Base-by-base conservation (phyloP, 92 coral and sea anemone species). In the Scolanthus callimorphus region DNA sequence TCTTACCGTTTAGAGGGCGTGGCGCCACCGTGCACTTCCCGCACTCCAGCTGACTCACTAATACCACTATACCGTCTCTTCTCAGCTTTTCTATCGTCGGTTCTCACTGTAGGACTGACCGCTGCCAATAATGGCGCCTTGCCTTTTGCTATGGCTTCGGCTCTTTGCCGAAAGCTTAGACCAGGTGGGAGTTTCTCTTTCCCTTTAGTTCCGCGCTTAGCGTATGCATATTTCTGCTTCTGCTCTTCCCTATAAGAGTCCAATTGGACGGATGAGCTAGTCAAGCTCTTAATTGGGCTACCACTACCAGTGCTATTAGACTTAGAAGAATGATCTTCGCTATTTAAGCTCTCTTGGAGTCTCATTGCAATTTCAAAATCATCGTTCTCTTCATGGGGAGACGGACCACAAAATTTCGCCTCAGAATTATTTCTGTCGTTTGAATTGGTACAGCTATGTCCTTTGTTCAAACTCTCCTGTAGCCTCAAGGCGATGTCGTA, bases 91-190 rank as follows among this genome's bases (percentile, higher is more conserved):
- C 59, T 66, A 25, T 29, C 26, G 0, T 6, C 20, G 10, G 22
- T 30, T 11, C 31, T 28, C 9, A 27, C 57, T 25, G 11, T 10
- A 39, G 64, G 55, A n/a, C 45, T 67, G 10, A 56, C 67, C 48
- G 65, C 49, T n/a, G 74, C 67, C 24, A 79, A 48, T 37, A 65
- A 44, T 17, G 62, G 50, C 22, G 68, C 69, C 48, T 74, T 80
- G 0, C 87, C 87, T 59, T 53, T 60, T 3, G 87, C 87, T 9
- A 80, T 73, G 13, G 87, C 87, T 49, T 67, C 81, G 3, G 67
- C 87, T 52, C 74, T 73, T 44, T 60, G 65, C 51, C 87, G 44
- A 38, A 80, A 80, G 20, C 65, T 76, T 49, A 74, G 24, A 15
- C 87, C 87, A 25, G 62, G 68, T 0, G 81, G 27, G 17, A 49